Evolutionary conservation across 1,140 invertebrate genomes (phyloP), one percentile per base, ranked within the genome.

Genomic region (Metopolophium dirhodum): DNA sequence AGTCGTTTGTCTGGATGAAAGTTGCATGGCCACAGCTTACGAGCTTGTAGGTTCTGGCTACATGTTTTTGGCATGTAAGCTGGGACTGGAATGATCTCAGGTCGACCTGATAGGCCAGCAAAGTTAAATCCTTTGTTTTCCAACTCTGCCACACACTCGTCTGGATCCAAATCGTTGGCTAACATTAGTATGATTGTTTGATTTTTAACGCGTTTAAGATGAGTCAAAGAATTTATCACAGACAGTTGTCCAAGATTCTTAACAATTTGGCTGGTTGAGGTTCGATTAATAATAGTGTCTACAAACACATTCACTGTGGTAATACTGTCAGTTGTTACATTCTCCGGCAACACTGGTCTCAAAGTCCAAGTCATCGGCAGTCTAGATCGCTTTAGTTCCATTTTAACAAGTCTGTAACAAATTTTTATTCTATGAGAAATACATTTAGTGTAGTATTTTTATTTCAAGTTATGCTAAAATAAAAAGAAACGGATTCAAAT

Each of bases 1-100:
- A 97, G 95, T 94, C 96, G 96, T 94, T 96, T 96, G 95, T 98
- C 97, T 86, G 96, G 97, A 96, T 98, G 97, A 95, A 99, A 99
- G 95, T 98, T 98, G 47, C 97, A 96, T 0, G 98, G 97, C 98
- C 98, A 99, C 57, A 96, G 95, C 93, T 95, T 95, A 3, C 96
- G 96, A 7, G 96, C 96, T 94, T 96, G 95, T 20, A 96, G 95
- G 95, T 96, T 97, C 94, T 99, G 98, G 85, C 95, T 95, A 91
- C 96, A 96, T 2, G 97, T 96, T 94, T 96, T 96, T 9, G 97
- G 97, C 26, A 96, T 94, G 9, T 94, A 94, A 77, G 95, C 94
- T 1, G 97, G 96, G 1, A 99, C 97, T 49, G 96, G 93, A 0
- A 96, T 93, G 7, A 96, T 94, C 94, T 95, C 95, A 2, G 97